Base-by-base conservation (phyloP, 92 coral and sea anemone species). In the Epizoanthus ramosus region DNA sequence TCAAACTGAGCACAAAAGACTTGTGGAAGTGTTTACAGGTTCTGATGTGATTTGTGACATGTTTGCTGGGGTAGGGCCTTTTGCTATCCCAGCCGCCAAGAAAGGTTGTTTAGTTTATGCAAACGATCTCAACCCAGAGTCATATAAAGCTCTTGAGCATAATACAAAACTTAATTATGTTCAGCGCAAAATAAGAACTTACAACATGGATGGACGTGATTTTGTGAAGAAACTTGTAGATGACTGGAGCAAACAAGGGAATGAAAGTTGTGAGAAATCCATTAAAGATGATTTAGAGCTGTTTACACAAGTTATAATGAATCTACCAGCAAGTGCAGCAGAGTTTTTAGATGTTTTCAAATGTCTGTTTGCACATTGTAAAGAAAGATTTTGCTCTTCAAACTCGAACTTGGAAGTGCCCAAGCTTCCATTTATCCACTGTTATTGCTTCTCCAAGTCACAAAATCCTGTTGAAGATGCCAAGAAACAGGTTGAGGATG, bases 1-100 rank as follows among this genome's bases (percentile, higher is more conserved):
- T 61, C 99, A 96, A 81, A 89, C 93, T 28, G 99, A 96, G 33
- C 99, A 96, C 85, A 90, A 88, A 41, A 90, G 99, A 2, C 94
- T 96, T 73, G 92, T 92, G 9, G 92, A 87, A 28, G 61, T 63
- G 35, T 96, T 96, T 58, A 60, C 73, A 16, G 57, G 81, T 68
- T 83, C 66, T 41, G 99, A 96, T 70, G 87, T 96, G 16, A 82
- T 96, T 19, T 92, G 98, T 37, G 99, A 96, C 57, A 92, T 96
- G 97, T 96, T 96, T 92, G 95, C 99, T 5, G 99, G 99, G 8
- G 99, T 96, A 22, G 99, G 99, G 7, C 99, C 99, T 8, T 96
- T 96, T 96, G 99, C 98, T 0, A 89, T 96, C 28, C 99, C 99
- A 33, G 98, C 99, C 28, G 99, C 94, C 35, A 94, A 90, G 81